Percentiles rank a stretch among this genome's conserved stretches.
Evolutionary conservation across 2,888 invertebrate genomes (phyloP).

Genomic region (Thera obeliscata): DNA sequence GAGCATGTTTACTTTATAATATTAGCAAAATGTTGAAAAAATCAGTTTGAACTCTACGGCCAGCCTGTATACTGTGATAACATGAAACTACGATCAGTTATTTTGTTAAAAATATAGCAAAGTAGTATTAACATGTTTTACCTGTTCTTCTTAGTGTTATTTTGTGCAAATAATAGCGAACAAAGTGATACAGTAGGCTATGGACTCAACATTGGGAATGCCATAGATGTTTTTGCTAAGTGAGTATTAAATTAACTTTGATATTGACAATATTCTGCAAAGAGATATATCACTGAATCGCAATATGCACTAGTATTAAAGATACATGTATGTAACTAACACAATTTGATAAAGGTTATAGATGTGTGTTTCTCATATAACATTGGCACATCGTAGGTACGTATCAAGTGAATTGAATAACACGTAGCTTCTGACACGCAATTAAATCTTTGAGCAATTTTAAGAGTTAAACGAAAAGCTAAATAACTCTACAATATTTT

Average conservation of each 20-base stretch:
- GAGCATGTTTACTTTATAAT: constrained; percentile 71
- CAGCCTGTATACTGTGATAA: constrained; percentile 47
- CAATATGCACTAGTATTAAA: constrained; percentile 7
- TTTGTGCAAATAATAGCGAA: constrained; percentile 60
- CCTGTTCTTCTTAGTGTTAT: constrained; percentile 50
- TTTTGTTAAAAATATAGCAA: constrained; percentile 27
- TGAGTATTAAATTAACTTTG: constrained; percentile 54
- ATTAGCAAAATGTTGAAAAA: constrained; percentile 79
- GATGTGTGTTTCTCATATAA: neutral
- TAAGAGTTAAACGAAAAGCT: neutral
- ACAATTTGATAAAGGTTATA: constrained; percentile 8
- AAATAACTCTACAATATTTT: neutral
- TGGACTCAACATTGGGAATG: constrained; percentile 71
- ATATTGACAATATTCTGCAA: constrained; percentile 10
- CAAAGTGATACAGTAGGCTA: constrained; percentile 71
- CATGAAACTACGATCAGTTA: constrained; percentile 40
- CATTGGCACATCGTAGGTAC: neutral
- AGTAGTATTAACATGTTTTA: constrained; percentile 36
- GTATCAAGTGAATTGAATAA: neutral
- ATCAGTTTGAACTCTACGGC: constrained; percentile 64
- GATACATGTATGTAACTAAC: constrained; percentile 13
- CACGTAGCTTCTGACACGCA: neutral
- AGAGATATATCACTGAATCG: constrained; percentile 7
- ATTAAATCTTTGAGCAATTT: neutral
- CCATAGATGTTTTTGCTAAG: constrained; percentile 80